Conservation (phyloP, 2,797 vertebrate species). For the Coilia nasus region DNA sequence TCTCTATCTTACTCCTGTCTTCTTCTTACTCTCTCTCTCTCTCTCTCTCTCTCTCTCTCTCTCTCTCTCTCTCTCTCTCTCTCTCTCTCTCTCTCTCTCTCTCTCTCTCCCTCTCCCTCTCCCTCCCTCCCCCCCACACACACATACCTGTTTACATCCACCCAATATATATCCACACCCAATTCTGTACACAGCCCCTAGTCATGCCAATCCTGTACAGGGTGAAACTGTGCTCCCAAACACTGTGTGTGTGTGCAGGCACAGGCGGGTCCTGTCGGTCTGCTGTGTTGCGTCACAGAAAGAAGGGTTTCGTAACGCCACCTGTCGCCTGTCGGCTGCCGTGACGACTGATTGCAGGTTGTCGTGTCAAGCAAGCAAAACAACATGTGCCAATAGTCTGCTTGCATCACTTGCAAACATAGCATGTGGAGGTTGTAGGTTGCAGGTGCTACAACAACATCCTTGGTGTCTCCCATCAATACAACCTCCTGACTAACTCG, state of each 20-base stretch:
- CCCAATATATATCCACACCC: background rate
- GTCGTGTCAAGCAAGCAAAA: background rate
- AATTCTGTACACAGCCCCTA: background rate
- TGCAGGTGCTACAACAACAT: no score
- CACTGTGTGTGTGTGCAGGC: background rate
- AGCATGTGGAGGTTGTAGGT: background rate
- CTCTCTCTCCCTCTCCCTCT: background rate
- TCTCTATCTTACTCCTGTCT: background rate
- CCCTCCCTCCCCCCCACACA: background rate
- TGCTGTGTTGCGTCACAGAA: background rate
- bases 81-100: background rate
- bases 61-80: conserved; percentile 5
- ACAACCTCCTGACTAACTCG: background rate
- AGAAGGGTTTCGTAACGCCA: background rate
- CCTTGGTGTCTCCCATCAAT: background rate
- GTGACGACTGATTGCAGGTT: background rate
- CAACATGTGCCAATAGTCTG: background rate
- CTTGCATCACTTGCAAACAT: background rate
- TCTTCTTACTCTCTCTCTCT: background rate
- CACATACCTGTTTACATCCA: background rate
- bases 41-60: background rate
- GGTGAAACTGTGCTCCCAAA: background rate
- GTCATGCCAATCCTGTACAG: background rate
- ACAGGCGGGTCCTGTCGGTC: background rate
- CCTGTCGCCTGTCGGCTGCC: background rate